Base-by-base conservation (phyloP, 2,888 invertebrate species). In the Enchytraeus crypticus region DNA sequence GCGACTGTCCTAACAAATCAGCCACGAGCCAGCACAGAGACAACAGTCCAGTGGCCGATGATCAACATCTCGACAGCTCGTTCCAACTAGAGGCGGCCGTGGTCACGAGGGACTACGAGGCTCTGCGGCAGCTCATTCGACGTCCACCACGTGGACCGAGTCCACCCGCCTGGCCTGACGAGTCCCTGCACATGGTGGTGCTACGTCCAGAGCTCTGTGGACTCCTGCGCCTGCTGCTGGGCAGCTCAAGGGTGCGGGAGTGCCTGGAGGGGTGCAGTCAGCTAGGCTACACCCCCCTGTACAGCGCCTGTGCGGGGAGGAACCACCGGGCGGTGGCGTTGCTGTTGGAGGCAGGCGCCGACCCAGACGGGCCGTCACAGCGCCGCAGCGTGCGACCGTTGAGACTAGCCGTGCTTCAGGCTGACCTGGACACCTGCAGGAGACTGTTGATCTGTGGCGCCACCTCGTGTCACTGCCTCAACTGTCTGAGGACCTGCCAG, bases 301-400 rank as follows among this genome's bases (percentile, higher is more conserved):
- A 51, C 53, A 51, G 27, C 53, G 57, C 57, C 57, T 46, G 45
- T 29, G 47, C 32, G n/a, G 23, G 30, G 27, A 27, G 21, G 29
- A 46, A 43, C 45, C 8, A 26, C 26, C 5, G 18, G 5, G 30
- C 46, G 18, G 57, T 46, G n/a, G 46, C 29, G 14, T n/a, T 57
- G 1, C 47, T 57, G 21, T 47, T 57, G 26, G 47, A 43, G n/a
- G 34, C 32, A 1, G 57, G 57, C 14, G 45, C 57, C 1, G 46
- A 46, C 21, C 57, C 57, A 1, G 47, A 57, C 47, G 27, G 32
- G 5, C 57, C 57, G 30, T 34, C 57, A 2, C 45, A n/a, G 30
- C 53, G 53, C 30, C 32, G 46, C 27, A 29, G 45, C 27, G 30
- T 29, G 46, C 45, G 26, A 21, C 57, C 57, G 5, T 47, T 57